phyloP scores from a whole-genome alignment of 2,113 vertebrate genomes.

The Capricornis sumatraensis region DNA sequence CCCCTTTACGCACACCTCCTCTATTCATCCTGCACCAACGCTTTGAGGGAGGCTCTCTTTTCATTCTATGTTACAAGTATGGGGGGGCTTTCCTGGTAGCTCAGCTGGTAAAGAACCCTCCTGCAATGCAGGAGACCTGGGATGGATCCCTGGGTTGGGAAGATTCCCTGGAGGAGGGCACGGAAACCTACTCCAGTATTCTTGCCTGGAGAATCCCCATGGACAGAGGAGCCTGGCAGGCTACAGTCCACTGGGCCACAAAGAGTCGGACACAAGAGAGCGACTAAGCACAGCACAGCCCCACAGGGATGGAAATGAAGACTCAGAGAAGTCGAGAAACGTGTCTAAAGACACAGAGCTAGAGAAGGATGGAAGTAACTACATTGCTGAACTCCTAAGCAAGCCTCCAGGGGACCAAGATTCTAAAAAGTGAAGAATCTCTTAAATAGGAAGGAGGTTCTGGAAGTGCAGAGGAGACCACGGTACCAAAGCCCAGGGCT shows the following conservation, averaged over 20 bases:
- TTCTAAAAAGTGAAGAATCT: neutral
- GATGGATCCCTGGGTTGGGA: neutral
- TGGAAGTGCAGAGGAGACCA: neutral
- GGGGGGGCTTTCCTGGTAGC: neutral
- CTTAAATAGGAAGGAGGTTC: too few relatives aligned
- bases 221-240: neutral
- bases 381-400: neutral
- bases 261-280: neutral
- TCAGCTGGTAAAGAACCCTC: neutral
- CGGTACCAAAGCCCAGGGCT: neutral
- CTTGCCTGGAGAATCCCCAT: neutral
- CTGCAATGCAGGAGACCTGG: neutral
- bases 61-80: neutral
- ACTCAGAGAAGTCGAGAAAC: neutral
- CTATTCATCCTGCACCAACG: too few relatives aligned
- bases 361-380: neutral
- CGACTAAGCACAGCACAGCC: neutral
- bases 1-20: neutral
- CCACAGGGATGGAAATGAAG: neutral
- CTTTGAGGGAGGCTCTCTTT: too few relatives aligned
- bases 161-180: neutral
- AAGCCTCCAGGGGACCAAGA: neutral
- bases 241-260: accelerated
- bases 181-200: neutral
- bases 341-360: neutral